Evolutionary conservation across 2,888 invertebrate species (phyloP).

Genomic region (Heliconius ethilla): DNA sequence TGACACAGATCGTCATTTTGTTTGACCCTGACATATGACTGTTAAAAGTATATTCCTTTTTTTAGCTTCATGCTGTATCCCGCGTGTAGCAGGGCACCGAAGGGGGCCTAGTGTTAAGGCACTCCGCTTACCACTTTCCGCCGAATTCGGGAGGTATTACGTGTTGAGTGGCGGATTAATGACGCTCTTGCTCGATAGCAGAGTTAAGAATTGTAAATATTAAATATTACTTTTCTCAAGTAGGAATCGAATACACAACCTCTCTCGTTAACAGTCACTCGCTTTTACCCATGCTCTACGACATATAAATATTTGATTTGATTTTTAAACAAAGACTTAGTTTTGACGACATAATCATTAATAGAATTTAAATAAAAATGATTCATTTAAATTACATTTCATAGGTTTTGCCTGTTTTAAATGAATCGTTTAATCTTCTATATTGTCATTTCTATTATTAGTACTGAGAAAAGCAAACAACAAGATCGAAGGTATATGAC

Average conservation of each 20-base stretch:
- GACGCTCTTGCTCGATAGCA: no score
- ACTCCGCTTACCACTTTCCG: no score
- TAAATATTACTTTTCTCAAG: no score
- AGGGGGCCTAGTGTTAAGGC: no score
- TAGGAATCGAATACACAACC: no score
- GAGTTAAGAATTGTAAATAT: no score
- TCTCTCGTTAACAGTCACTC: no score
- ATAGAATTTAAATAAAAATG: not conserved
- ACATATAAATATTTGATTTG: not conserved
- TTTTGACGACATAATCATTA: not conserved
- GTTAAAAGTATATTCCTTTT: not conserved
- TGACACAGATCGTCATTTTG: conserved; percentile 30
- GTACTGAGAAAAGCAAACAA: conserved; percentile 12
- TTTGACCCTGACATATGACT: conserved; percentile 27
- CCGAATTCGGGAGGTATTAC: no score
- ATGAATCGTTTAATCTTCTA: not conserved
- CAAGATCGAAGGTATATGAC: conserved; percentile 33
- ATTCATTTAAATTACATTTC: not conserved
- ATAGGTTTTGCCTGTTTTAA: not conserved
- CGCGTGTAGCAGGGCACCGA: no score
- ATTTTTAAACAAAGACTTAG: not conserved
- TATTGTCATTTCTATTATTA: conserved; percentile 31
- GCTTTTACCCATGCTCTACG: no score
- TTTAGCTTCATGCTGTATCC: no score
- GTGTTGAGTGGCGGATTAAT: no score